A percentile compares a stretch with the other conserved stretches of the same genome.
These are phyloP conservation scores for Dicycla oo DNA, from an alignment of 2,888 invertebrate species.

Conservation along the genomic window DNA sequence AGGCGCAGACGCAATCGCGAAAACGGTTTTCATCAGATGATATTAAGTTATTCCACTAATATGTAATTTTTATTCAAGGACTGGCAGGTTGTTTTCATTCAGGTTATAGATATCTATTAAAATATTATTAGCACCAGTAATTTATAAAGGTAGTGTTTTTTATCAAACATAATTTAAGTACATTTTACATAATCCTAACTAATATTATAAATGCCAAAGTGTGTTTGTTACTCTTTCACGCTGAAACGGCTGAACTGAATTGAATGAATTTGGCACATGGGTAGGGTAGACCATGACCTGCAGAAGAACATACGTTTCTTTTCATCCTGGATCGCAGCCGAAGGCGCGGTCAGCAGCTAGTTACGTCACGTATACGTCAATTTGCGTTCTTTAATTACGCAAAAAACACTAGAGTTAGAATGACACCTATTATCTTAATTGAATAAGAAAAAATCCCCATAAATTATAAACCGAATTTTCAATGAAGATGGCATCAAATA, in stretches of 20 bases:
- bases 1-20: constrained; percentile 67
- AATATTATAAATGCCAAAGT: too few species aligned
- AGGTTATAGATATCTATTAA: constrained; percentile 2
- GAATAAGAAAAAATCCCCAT: not conserved
- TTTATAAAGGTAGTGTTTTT: constrained; percentile 14
- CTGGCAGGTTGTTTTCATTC: constrained; percentile 7
- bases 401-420: not conserved
- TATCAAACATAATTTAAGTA: not conserved
- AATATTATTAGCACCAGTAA: constrained; percentile 2
- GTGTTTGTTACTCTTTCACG: too few species aligned
- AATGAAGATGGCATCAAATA: not conserved
- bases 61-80: constrained; percentile 29
- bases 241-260: too few species aligned
- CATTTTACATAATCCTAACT: constrained; percentile 7
- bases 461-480: constrained; percentile 16
- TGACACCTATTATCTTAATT: not conserved
- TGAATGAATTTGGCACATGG: too few species aligned
- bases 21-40: constrained; percentile 72
- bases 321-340: too few species aligned
- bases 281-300: too few species aligned
- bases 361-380: constrained; percentile 9
- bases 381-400: not conserved
- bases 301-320: too few species aligned
- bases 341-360: too few species aligned
- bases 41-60: constrained; percentile 25